Conservation (phyloP, 1,140 invertebrate species). For the Caerostris darwini region DNA sequence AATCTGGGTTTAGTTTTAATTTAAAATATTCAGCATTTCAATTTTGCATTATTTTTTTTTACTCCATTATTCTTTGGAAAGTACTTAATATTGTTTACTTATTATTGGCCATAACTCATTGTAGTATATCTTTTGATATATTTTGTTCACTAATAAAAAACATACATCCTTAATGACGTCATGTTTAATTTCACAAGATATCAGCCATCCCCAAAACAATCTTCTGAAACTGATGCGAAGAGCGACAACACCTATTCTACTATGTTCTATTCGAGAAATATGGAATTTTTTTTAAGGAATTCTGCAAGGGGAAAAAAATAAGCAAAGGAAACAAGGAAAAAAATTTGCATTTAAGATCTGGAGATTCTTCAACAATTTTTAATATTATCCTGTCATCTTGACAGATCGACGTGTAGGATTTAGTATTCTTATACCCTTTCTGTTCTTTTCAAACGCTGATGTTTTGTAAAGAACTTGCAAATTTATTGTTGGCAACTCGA, state of each 20-base stretch:
- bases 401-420: slow-evolving; percentile 40
- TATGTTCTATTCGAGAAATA: background rate
- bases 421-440: background rate
- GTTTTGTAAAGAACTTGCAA: slow-evolving; percentile 10
- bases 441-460: background rate
- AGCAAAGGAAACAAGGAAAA: slow-evolving; percentile 39
- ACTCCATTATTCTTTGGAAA: no score
- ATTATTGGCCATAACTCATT: background rate
- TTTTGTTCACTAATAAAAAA: background rate
- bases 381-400: slow-evolving; percentile 60
- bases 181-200: background rate
- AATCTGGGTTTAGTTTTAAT: no score
- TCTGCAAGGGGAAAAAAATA: background rate
- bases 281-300: background rate
- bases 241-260: background rate
- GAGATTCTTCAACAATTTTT: slow-evolving; percentile 55
- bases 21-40: no score
- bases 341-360: slow-evolving; percentile 33
- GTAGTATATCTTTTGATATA: background rate
- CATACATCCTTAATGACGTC: background rate
- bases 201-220: background rate
- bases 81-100: no score
- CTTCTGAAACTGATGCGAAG: background rate
- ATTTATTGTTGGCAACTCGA: slow-evolving; percentile 24
- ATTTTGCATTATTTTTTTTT: no score